These are phyloP conservation scores for Drosophila nebulosa DNA, from an alignment of 1,140 invertebrate species.

Conservation along the genomic window DNA sequence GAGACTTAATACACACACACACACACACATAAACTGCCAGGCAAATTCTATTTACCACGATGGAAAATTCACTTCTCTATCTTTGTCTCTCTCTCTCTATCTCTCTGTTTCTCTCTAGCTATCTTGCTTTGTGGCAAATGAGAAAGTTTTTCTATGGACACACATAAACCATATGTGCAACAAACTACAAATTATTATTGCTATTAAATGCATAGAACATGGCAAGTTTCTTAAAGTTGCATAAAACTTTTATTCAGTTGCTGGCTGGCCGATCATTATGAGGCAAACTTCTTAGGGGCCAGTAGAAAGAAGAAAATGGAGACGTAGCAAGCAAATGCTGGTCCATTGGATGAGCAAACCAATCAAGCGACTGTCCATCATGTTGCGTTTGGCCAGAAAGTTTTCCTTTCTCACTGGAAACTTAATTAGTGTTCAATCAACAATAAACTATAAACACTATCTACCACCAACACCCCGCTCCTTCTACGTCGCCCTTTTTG, in stretches of 20 bases:
- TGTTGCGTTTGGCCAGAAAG: slow-evolving; percentile 42
- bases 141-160: slow-evolving; percentile 55
- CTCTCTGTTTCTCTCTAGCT: not conserved
- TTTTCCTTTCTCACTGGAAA: slow-evolving; percentile 67
- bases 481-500: not conserved
- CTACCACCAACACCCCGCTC: too few species aligned
- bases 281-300: slow-evolving; percentile 56
- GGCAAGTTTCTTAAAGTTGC: slow-evolving; percentile 41
- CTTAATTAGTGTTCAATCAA: slow-evolving; percentile 80
- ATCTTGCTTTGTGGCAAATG: slow-evolving; percentile 34
- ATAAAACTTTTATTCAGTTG: slow-evolving; percentile 52
- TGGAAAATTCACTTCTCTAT: not conserved
- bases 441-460: slow-evolving; percentile 77
- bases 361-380: slow-evolving; percentile 70
- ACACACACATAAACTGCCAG: slow-evolving; percentile 1
- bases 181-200: slow-evolving; percentile 74
- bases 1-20: not conserved
- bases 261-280: slow-evolving; percentile 60
- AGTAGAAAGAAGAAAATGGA: not conserved
- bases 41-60: not conserved
- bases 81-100: not conserved
- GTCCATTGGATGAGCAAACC: slow-evolving; percentile 40
- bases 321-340: not conserved
- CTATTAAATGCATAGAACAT: slow-evolving; percentile 68
- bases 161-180: slow-evolving; percentile 17